Base-by-base conservation (phyloP, 2,888 invertebrate genomes). In the Vandiemenella viatica region DNA sequence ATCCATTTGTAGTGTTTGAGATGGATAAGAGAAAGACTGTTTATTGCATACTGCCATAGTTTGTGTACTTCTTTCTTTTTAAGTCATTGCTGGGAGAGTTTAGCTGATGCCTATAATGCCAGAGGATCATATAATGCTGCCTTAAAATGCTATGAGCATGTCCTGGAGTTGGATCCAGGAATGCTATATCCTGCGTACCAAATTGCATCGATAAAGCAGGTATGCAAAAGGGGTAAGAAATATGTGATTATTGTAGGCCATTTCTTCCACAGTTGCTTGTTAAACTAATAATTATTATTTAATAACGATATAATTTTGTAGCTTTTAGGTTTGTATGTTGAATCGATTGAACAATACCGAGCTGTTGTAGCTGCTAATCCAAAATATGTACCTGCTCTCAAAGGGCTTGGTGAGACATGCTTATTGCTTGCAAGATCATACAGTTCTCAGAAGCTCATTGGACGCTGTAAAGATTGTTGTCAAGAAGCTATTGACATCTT, bases 81-180 rank as follows among this genome's bases (percentile, higher is more conserved):
- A 50, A 75, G 74, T 50, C 67, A 76, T 57, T 73, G 83, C 56
- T 91, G 90, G 84, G 91, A 92, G 67, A 82, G 86, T 55, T 68
- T 95, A 56, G 93, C 85, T 37, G 93, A 93, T 71, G 87, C 90
- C 1, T 93, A 93, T 65, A 76, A 80, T 59, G 76, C 77, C n/a
- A 72, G 90, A 56, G 93, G 93, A 2, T 88, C 92, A n/a, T 84
- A 80, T 61, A 82, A 80, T 42, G 87, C 93, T 6, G 87, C 92
- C n/a, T 68, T 90, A 50, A 85, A 83, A 63, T 89, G 88, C 26
- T 93, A 88, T 64, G 78, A 82, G 55, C 81, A 80, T 68, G 83
- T 83, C 13, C 71, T 80, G 42, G 76, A 80, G 61, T 64, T 89
- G 50, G 73, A 76, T 55, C 69, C 78, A 8, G 68, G 65, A 18